These are phyloP conservation scores for Theocolax elegans DNA, from an alignment of 1,140 invertebrate species.

Conservation along the genomic window DNA sequence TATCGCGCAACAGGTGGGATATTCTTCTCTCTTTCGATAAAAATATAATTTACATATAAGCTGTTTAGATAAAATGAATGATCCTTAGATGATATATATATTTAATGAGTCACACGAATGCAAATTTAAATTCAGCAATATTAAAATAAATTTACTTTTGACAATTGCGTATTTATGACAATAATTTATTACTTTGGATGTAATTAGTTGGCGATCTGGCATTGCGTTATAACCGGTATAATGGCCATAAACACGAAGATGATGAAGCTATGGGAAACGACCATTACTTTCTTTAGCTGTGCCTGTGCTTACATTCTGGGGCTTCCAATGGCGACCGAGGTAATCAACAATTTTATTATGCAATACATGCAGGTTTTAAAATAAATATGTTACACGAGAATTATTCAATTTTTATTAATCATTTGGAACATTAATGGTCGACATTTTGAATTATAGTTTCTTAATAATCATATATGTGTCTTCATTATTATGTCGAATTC, in stretches of 20 bases:
- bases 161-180: too few species aligned
- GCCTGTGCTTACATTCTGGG: slow-evolving; percentile 85
- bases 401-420: background rate
- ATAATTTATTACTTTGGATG: background rate
- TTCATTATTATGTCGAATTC: too few species aligned
- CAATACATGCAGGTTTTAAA: slow-evolving; percentile 12
- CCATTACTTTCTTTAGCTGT: slow-evolving; percentile 87
- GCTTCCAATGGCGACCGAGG: slow-evolving; percentile 89
- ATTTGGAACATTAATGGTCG: too few species aligned
- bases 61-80: too few species aligned
- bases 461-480: too few species aligned
- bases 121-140: too few species aligned
- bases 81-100: too few species aligned
- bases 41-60: too few species aligned
- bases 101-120: too few species aligned
- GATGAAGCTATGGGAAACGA: slow-evolving; percentile 82
- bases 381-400: background rate
- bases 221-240: slow-evolving; percentile 84
- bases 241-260: slow-evolving; percentile 80
- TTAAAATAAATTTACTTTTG: too few species aligned
- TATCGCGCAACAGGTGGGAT: slow-evolving; percentile 79
- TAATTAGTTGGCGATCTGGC: slow-evolving; percentile 78
- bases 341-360: slow-evolving; percentile 60
- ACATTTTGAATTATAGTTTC: background rate
- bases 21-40: too few species aligned